Percentiles rank a stretch among this genome's conserved stretches.
Evolutionary conservation across 2,888 invertebrate species (phyloP).

Genomic region (Notocelia uddmanniana): DNA sequence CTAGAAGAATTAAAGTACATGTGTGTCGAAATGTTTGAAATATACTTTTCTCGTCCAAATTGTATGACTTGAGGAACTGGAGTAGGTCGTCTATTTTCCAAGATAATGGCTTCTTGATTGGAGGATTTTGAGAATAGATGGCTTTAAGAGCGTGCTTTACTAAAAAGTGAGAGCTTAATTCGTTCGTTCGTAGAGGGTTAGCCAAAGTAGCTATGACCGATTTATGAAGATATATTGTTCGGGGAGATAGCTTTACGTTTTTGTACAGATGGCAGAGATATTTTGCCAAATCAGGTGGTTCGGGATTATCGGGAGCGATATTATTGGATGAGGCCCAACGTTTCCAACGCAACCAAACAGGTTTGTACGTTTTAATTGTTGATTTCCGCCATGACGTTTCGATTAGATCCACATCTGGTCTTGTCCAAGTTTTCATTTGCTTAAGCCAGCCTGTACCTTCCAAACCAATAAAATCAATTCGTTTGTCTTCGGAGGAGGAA

Average conservation of each 20-base stretch:
- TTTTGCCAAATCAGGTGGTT: conserved; percentile 35
- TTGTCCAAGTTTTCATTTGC: conserved; percentile 29
- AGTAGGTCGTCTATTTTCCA: conserved; percentile 14
- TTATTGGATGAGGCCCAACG: conserved; percentile 31
- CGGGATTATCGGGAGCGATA: conserved; percentile 6
- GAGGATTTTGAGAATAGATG: conserved; percentile 25
- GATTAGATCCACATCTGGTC: conserved; percentile 22
- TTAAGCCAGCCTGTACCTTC: conserved; percentile 39
- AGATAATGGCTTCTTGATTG: background rate
- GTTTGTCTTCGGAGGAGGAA: conserved; percentile 25
- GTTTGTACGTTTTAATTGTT: conserved; percentile 48
- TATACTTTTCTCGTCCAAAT: background rate
- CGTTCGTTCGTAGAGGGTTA: conserved; percentile 42
- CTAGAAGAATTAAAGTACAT: conserved; percentile 21
- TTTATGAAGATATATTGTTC: conserved; percentile 52
- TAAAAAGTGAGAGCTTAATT: conserved; percentile 41
- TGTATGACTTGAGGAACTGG: conserved; percentile 5
- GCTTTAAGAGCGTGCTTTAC: conserved; percentile 49
- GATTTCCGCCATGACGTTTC: conserved; percentile 49
- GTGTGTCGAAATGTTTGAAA: conserved; percentile 12
- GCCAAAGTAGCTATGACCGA: conserved; percentile 51
- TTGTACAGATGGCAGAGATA: conserved; percentile 35
- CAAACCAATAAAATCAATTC: conserved; percentile 29
- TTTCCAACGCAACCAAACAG: conserved; percentile 45
- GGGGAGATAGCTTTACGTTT: conserved; percentile 46